phyloP scores from a whole-genome alignment of 2,888 invertebrate genomes.

The Platycheirus rosarum region DNA sequence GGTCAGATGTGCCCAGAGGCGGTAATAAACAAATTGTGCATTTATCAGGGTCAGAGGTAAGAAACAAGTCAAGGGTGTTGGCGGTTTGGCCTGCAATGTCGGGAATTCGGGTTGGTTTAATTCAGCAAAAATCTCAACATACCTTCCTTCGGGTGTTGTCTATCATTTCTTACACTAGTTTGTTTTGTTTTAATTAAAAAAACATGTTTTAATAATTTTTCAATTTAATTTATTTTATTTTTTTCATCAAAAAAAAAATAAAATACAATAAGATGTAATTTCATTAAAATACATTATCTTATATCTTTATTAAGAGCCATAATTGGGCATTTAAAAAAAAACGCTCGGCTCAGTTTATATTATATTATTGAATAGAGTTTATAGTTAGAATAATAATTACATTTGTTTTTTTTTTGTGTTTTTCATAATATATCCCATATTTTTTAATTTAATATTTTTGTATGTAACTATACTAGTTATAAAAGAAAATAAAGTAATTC shows the following conservation, averaged over 20 bases:
- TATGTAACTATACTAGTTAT: not conserved
- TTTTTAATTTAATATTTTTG: constrained; percentile 20
- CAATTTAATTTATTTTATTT: constrained; percentile 53
- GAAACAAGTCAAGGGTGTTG: no score
- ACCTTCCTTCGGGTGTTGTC: no score
- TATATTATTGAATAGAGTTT: constrained; percentile 30
- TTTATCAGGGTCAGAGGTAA: no score
- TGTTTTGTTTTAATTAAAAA: no score
- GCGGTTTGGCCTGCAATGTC: no score
- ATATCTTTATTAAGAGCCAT: constrained; percentile 7
- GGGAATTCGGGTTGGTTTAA: no score
- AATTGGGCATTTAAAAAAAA: constrained; percentile 3
- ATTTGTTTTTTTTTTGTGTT: constrained; percentile 1
- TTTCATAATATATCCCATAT: constrained; percentile 31
- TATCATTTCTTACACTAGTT: no score
- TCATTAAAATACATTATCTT: constrained; percentile 44
- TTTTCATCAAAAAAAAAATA: constrained; percentile 56
- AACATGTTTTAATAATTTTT: constrained; percentile 6
- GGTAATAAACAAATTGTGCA: no score
- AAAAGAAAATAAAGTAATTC: not conserved
- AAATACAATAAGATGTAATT: constrained; percentile 40
- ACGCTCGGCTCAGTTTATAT: constrained; percentile 34
- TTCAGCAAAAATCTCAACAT: no score
- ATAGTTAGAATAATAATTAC: constrained; percentile 59
- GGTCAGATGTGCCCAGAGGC: no score